phyloP scores from a whole-genome alignment of 2,888 invertebrate species.

The Leptodirus hochenwartii region DNA sequence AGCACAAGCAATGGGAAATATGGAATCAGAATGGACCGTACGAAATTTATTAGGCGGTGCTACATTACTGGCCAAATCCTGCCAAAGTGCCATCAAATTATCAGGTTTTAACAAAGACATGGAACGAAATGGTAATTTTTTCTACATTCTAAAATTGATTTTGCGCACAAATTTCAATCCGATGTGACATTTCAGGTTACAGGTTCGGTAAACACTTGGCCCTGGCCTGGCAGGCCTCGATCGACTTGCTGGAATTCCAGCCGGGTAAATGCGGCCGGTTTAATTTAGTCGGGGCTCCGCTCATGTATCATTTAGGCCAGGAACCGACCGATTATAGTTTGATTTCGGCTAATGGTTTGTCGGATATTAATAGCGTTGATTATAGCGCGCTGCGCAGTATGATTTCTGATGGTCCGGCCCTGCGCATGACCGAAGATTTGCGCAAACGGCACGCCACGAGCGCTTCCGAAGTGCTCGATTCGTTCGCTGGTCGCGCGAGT shows the following conservation, averaged over 20 bases:
- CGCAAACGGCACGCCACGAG: conserved; percentile 52
- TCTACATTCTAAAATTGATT: no score
- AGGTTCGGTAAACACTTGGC: conserved; percentile 81
- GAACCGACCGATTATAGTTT: conserved; percentile 44
- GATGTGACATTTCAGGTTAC: no score
- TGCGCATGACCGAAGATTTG: conserved; percentile 48
- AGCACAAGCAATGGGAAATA: conserved; percentile 32
- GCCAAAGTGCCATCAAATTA: conserved; percentile 64
- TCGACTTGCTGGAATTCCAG: conserved; percentile 48
- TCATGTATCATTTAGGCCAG: conserved; percentile 58
- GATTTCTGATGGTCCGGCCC: conserved; percentile 38
- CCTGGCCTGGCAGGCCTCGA: conserved; percentile 60
- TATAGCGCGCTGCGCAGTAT: conserved; percentile 13
- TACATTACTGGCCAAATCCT: conserved; percentile 57
- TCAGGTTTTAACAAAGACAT: conserved; percentile 55
- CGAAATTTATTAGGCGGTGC: conserved; percentile 61
- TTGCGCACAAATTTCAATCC: no score
- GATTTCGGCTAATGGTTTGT: conserved; percentile 7
- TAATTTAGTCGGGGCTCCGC: conserved; percentile 61
- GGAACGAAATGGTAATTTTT: conserved; percentile 62
- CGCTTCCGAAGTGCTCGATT: conserved; percentile 45
- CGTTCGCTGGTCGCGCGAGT: conserved; percentile 54
- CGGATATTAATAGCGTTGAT: conserved; percentile 8
- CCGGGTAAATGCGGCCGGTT: conserved; percentile 28
- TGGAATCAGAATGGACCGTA: conserved; percentile 61